Conservation (phyloP, 2,888 invertebrate species). For the Phorcus lineatus region DNA sequence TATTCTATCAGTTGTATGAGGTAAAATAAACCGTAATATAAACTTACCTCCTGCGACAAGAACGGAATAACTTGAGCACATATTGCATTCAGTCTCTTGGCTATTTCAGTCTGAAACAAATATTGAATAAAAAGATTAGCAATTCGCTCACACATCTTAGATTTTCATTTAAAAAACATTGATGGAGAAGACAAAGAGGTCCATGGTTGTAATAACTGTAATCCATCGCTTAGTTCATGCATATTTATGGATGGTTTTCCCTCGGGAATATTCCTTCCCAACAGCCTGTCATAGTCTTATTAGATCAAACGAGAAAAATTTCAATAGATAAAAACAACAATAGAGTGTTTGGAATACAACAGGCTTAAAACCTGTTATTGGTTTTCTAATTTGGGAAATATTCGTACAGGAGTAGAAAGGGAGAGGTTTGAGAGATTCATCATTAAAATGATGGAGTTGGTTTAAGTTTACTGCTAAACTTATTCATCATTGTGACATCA, state of each 20-base stretch:
- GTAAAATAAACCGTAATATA: no score
- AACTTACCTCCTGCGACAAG: constrained; percentile 80
- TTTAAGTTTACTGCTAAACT: no score
- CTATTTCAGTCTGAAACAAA: constrained; percentile 93
- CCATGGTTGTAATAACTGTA: not conserved
- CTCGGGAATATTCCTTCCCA: not conserved
- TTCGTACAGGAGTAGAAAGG: no score
- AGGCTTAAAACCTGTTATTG: constrained; percentile 2
- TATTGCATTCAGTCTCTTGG: constrained; percentile 95
- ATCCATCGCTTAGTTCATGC: constrained; percentile 12
- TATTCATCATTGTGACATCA: no score
- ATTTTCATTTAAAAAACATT: constrained; percentile 11
- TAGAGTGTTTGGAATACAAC: constrained; percentile 4
- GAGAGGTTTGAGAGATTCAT: no score
- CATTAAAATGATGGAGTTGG: no score
- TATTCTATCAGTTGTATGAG: no score
- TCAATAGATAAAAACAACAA: not conserved
- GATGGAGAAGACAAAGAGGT: constrained; percentile 5
- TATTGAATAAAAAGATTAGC: constrained; percentile 32
- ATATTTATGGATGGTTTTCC: constrained; percentile 5
- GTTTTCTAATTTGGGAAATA: not conserved
- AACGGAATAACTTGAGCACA: constrained; percentile 96
- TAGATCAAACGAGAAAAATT: constrained; percentile 24
- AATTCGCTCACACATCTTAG: constrained; percentile 17
- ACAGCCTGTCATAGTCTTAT: not conserved